Base-by-base conservation (phyloP, 2,888 invertebrate genomes). In the Meteorus colon region DNA sequence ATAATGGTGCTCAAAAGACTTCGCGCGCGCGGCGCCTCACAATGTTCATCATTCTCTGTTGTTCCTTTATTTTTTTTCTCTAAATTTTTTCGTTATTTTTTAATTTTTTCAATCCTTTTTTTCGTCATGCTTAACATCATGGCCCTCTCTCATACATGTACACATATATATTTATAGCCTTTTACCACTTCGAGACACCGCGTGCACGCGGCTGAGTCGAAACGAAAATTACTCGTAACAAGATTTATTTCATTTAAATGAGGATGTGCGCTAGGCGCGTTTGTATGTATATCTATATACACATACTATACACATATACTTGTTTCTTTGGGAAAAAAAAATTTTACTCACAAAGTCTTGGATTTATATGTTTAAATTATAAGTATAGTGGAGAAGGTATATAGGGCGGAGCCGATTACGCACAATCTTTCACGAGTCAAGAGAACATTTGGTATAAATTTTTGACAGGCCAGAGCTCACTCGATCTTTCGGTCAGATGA, bases 201-300 rank as follows among this genome's bases (percentile, higher is more conserved):
- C 66, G 76, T 74, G 73, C 82, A 75, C 72, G 34, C 66, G 76
- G 75, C 74, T 82, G 75, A 55, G 55, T 55, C 55, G 55, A 55
- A 80, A 82, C 84, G 82, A 86, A 86, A 86, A 86, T 86, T 83
- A 85, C 83, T 83, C 84, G 84, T 84, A 87, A 87, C 86, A 86
- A 87, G 86, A 87, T 87, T 87, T 87, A 87, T 87, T 83, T 87
- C 87, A 85, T 87, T 87, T 86, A 86, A 87, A 87, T 87, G 86
- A 87, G 86, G 86, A 87, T 86, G 86, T 87, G 80, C 82, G 81
- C 79, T 80, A 84, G 85, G 84, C 82, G 81, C 85, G 77, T 80
- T 77, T 76, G 77, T 68, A 80, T 86, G 84, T 27, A 12, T 60
- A 24, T 27, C 4, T 24, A 60, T 41, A 41, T 12, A 41, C 12